Evolutionary conservation across 2,888 invertebrate species (phyloP), one percentile per base, ranked within the genome.

Genomic region (Alsophila aescularia): DNA sequence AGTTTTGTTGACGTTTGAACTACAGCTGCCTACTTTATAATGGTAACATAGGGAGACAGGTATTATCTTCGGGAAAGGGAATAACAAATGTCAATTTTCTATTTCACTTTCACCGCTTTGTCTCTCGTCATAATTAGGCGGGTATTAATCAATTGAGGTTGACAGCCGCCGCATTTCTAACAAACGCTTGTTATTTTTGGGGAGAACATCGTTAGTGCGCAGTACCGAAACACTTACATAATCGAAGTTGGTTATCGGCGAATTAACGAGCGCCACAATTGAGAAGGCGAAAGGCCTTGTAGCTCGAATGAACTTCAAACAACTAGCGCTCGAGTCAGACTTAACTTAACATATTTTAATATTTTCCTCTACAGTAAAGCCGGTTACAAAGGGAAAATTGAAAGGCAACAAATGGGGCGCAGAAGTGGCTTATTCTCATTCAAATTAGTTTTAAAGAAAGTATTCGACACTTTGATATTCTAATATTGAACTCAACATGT

Each of bases 301-400:
- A 58, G 41, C 49, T 60, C 54, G 47, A 51, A 56, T 64, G 51
- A 64, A 67, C 61, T 67, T 64, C 64, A 52, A 69, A 72, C 64
- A 77, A 83, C 76, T 79, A 73, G 68, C 69, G 62, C 65, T 72
- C 69, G 72, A 83, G 69, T 81, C 75, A 72, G 78, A 80, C 79
- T 79, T 78, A 66, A 78, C 73, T 86, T 85, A 83, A 66, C 85
- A 85, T 87, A 86, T 86, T 86, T 86, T 85, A 86, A 86, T 85
- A 87, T 85, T 86, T 85, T 77, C 74, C 62, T 57, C 58, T 72
- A 75, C 77, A 84, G 80, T 79, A 69, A 67, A 71, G 67, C 60
- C 55, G 65, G 67, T 65, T 75, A 85, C 85, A 87, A 87, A 87
- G 79, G 76, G 70, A 72, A 77, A 83, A 87, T 85, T 82, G 82